Base-by-base conservation (phyloP, 2,797 vertebrate species). In the Sitta carolinensis region DNA sequence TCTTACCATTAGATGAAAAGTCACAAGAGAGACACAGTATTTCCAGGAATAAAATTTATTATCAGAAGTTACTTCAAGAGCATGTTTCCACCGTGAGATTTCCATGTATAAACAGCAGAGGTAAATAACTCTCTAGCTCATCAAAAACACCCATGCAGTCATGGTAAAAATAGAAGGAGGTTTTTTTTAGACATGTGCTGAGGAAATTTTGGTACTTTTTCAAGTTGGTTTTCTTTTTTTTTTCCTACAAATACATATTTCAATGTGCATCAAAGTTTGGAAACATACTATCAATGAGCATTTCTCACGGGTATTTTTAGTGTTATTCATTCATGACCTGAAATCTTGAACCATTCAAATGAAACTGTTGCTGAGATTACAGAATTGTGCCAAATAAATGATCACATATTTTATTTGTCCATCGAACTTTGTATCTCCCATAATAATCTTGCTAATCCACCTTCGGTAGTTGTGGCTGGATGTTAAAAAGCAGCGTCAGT, bases 301-400 rank as follows among this genome's bases (percentile, higher is more conserved):
- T 92, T 93, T 94, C 48, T 90, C 52, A 68, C 57, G 36, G 13
- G 23, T 91, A 51, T 94, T 96, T 95, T 96, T 90, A 95, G 50
- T 76, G 74, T 90, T 78, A 93, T 10, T 82, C 36, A 78, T 93
- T 93, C 79, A 69, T 75, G 79, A 97, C 93, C 42, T 90, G 40
- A 94, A 86, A 55, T 90, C 64, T 95, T 84, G 95, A 94, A 84
- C 40, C 87, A 32, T 89, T 96, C 43, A 94, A 93, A 94, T 75
- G 58, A 87, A 87, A 78, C 67, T 89, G 34, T 94, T 14, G 40
- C 50, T 58, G 62, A 7, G 22, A 58, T 91, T 79, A 69, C 63
- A 74, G 34, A 74, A 45, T 36, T 62, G 8, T 90, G 42, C 62
- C 84, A 94, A 81, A 67, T 58, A 51, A 84, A 87, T 59, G 57